Percentiles rank a stretch among this genome's conserved stretches.
phyloP scores from a whole-genome alignment of 1,140 invertebrate species.

The Drosophila baimaii region DNA sequence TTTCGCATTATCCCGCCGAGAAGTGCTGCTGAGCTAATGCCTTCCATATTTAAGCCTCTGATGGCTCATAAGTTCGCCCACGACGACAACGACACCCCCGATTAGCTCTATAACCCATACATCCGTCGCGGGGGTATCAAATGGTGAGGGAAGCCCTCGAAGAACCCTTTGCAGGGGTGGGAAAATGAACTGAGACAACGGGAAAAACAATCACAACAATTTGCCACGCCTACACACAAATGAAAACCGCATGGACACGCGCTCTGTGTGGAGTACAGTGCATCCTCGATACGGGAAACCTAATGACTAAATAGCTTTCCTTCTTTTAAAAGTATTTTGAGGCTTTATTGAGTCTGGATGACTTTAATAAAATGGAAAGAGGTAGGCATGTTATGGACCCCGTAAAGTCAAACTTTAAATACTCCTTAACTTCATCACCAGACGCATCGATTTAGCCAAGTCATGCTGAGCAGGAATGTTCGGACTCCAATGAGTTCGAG shows the following conservation, averaged over 20 bases:
- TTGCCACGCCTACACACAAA: constrained; percentile 73
- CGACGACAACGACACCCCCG: constrained; percentile 19
- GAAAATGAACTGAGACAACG: constrained; percentile 29
- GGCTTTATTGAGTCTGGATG: too few species aligned
- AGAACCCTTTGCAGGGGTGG: constrained; percentile 20
- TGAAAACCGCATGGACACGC: constrained; percentile 73
- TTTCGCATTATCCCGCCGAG: constrained; percentile 6
- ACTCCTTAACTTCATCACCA: too few species aligned
- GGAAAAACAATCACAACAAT: constrained; percentile 80
- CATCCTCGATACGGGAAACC: too few species aligned
- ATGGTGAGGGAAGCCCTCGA: constrained; percentile 18
- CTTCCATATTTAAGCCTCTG: constrained; percentile 31
- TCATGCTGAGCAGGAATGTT: too few species aligned
- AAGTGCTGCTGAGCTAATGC: constrained; percentile 27
- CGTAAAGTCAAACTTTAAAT: too few species aligned
- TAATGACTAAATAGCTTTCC: too few species aligned
- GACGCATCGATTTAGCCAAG: too few species aligned
- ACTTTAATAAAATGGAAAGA: too few species aligned
- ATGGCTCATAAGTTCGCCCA: constrained; percentile 30
- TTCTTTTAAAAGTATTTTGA: too few species aligned
- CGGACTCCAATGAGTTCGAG: not conserved
- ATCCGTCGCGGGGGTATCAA: constrained; percentile 3
- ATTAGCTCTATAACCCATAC: constrained; percentile 29
- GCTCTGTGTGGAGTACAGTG: constrained; percentile 45
- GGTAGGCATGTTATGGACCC: too few species aligned